phyloP scores from a whole-genome alignment of 2,888 invertebrate genomes.

The Hartigia nigra region DNA sequence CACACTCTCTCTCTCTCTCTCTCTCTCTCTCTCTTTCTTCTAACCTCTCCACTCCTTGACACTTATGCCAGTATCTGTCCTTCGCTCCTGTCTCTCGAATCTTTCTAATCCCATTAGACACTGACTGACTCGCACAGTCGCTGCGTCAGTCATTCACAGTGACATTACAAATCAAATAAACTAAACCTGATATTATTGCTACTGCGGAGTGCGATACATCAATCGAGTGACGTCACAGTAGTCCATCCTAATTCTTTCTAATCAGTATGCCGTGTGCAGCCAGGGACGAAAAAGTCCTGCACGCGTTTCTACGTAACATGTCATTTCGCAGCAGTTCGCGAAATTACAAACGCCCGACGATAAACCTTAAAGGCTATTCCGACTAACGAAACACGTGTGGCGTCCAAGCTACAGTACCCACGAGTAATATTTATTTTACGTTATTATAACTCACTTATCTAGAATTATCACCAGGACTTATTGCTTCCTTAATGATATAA shows the following conservation, averaged over 20 bases:
- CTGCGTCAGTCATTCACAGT: background rate
- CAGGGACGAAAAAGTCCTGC: background rate
- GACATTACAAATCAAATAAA: background rate
- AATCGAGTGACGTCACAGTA: background rate
- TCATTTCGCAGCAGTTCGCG: background rate
- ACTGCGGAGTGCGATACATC: background rate
- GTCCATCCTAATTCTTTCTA: background rate
- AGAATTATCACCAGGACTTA: too few relatives aligned
- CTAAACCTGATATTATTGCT: background rate
- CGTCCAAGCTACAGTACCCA: background rate
- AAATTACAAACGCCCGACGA: background rate
- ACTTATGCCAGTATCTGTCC: constrained; percentile 1
- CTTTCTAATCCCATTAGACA: background rate
- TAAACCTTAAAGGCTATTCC: background rate
- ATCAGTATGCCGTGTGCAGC: background rate
- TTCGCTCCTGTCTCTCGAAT: background rate
- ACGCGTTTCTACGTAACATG: background rate
- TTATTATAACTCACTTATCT: background rate
- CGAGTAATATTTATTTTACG: background rate
- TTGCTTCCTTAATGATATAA: too few relatives aligned
- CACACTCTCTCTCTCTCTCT: background rate
- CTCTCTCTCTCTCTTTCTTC: background rate
- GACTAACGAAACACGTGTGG: background rate
- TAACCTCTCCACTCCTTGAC: constrained; percentile 16
- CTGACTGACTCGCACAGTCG: background rate